These are phyloP conservation scores for Miichthys miiuy DNA, from an alignment of 2,797 vertebrate genomes.

Conservation along the genomic window DNA sequence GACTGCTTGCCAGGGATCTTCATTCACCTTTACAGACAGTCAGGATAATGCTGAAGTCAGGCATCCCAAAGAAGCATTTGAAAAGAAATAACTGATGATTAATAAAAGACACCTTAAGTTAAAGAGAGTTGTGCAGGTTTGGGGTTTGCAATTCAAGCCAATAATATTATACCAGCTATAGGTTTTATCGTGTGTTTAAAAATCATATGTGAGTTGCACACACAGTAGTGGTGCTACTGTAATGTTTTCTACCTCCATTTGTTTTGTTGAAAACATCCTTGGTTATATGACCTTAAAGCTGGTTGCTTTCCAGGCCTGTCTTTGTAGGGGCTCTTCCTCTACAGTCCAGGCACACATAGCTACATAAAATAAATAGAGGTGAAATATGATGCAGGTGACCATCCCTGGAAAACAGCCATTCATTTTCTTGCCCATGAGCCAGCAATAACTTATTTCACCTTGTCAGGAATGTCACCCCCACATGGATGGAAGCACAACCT, in stretches of 20 bases:
- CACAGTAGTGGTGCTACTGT: not conserved
- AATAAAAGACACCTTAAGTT: too few species aligned
- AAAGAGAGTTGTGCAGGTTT: not conserved
- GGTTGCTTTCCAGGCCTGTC: not conserved
- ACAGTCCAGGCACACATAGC: conserved; percentile 17
- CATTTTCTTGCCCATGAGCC: conserved; percentile 39
- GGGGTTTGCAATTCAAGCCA: not conserved
- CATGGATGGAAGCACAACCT: conserved; percentile 32
- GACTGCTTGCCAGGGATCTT: conserved; percentile 41
- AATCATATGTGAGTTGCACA: conserved; percentile 17
- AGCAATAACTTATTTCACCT: conserved; percentile 52
- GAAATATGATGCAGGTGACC: conserved; percentile 59
- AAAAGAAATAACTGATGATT: conserved; percentile 22
- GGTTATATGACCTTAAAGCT: conserved; percentile 27
- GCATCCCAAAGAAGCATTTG: conserved; percentile 17
- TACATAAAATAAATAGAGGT: conserved; percentile 35
- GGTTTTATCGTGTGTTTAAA: not conserved
- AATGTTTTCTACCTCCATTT: not conserved
- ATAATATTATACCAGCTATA: not conserved
- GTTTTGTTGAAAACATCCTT: conserved; percentile 29
- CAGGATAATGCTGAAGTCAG: conserved; percentile 15
- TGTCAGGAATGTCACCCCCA: conserved; percentile 59
- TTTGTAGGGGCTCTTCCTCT: not conserved
- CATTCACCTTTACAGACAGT: conserved; percentile 38
- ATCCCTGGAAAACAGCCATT: conserved; percentile 57